Evolutionary conservation across 2,888 invertebrate genomes (phyloP).

Genomic region (Notocelia uddmanniana): DNA sequence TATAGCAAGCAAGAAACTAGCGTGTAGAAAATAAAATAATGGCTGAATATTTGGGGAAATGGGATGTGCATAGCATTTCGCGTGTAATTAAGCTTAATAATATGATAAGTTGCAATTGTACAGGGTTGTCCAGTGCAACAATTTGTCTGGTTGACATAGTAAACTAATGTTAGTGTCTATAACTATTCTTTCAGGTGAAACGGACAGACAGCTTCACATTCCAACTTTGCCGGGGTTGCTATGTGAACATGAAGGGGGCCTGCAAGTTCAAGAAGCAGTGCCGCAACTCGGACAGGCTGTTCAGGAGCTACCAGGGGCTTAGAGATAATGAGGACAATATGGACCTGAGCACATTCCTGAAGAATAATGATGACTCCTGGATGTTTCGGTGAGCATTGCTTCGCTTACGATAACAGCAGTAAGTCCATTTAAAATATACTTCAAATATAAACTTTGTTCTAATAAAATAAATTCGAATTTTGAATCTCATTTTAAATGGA

Average conservation of each 20-base stretch:
- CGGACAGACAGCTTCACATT: conserved; percentile 71
- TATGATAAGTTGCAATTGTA: too few species aligned
- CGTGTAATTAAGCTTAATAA: too few species aligned
- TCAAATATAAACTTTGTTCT: too few species aligned
- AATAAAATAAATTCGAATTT: too few species aligned
- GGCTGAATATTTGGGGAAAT: neutral
- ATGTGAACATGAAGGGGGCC: conserved; percentile 69
- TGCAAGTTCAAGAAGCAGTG: conserved; percentile 81
- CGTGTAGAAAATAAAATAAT: too few species aligned
- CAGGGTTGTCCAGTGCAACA: too few species aligned
- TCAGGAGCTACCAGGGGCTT: conserved; percentile 65
- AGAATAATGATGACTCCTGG: conserved; percentile 67
- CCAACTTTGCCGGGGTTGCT: conserved; percentile 79
- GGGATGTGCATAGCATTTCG: too few species aligned
- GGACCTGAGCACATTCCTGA: conserved; percentile 70
- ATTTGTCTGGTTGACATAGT: too few species aligned
- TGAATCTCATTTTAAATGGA: too few species aligned
- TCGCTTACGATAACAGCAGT: too few species aligned
- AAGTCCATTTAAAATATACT: too few species aligned
- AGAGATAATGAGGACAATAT: conserved; percentile 64
- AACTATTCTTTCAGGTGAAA: conserved; percentile 68
- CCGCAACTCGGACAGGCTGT: conserved; percentile 72
- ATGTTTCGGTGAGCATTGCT: conserved; percentile 61
- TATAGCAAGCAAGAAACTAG: too few species aligned
- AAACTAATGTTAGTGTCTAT: neutral